These are phyloP conservation scores for Pachydiplax longipennis DNA, from an alignment of 2,888 invertebrate species.

Conservation along the genomic window DNA sequence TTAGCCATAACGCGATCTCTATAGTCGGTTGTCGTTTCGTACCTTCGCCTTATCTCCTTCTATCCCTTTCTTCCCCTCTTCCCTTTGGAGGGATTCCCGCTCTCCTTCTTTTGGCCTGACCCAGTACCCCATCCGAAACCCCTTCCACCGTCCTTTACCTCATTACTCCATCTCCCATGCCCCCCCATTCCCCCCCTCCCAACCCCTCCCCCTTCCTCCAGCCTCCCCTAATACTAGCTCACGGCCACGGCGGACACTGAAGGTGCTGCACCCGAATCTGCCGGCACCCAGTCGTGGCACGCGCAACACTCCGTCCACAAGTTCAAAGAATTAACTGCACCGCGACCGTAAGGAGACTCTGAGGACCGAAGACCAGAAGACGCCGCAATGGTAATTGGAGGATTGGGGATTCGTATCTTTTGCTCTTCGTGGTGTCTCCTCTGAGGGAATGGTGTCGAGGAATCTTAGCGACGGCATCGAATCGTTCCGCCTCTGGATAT, in stretches of 20 bases:
- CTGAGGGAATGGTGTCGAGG: background rate
- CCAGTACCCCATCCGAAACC: background rate
- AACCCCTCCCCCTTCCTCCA: background rate
- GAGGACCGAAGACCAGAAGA: background rate
- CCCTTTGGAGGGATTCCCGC: slow-evolving; percentile 29
- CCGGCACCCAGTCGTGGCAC: slow-evolving; percentile 10
- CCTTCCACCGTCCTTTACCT: background rate
- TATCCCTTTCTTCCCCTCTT: background rate
- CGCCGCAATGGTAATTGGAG: slow-evolving; percentile 3
- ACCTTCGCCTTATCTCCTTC: slow-evolving; percentile 11
- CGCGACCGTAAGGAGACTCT: background rate
- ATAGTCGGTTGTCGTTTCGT: slow-evolving; percentile 32
- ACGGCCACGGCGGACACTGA: slow-evolving; percentile 26
- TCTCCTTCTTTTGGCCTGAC: slow-evolving; percentile 3
- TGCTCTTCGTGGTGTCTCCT: background rate
- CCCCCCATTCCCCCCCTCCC: background rate
- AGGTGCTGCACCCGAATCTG: background rate
- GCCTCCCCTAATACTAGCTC: background rate
- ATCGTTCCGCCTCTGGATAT: too few relatives aligned
- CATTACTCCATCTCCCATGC: background rate
- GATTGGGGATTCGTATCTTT: background rate
- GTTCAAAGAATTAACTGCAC: background rate
- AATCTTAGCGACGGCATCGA: too few relatives aligned
- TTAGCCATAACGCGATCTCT: background rate
- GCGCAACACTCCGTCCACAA: background rate